Evolutionary conservation across 2,888 invertebrate genomes (phyloP).

Genomic region (Drosophila pegasa): DNA sequence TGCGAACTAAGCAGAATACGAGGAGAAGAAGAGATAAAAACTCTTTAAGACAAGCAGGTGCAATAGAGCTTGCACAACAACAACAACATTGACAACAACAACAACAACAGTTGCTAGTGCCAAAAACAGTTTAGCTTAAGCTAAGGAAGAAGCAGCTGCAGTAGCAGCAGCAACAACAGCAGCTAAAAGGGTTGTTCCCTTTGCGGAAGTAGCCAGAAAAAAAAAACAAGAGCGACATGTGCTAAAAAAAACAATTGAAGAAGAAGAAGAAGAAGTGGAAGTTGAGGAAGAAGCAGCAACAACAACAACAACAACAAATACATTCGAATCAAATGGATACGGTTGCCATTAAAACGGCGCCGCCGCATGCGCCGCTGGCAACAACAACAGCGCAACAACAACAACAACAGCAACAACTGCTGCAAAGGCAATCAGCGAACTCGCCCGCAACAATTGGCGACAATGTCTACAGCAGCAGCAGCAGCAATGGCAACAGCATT

Average conservation of each 20-base stretch:
- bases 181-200: slow-evolving; percentile 43
- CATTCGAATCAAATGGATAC: slow-evolving; percentile 75
- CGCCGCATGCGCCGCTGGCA: slow-evolving; percentile 82
- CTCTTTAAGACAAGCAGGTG: slow-evolving; percentile 47
- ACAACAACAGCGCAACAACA: slow-evolving; percentile 33
- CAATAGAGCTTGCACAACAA: slow-evolving; percentile 28
- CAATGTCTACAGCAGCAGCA: slow-evolving; percentile 43
- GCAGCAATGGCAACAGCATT: slow-evolving; percentile 58
- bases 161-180: slow-evolving; percentile 3
- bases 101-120: slow-evolving; percentile 23
- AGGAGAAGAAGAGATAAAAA: slow-evolving; percentile 2
- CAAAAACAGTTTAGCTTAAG: slow-evolving; percentile 13
- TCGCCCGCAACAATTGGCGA: slow-evolving; percentile 48
- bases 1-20: slow-evolving; percentile 17
- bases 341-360: slow-evolving; percentile 82
- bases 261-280: slow-evolving; percentile 1
- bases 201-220: slow-evolving; percentile 51
- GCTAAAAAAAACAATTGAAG: slow-evolving; percentile 24
- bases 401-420: slow-evolving; percentile 42
- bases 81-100: slow-evolving; percentile 17
- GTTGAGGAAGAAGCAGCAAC: slow-evolving; percentile 7
- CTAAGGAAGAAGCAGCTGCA: slow-evolving; percentile 8
- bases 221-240: slow-evolving; percentile 32
- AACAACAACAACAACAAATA: slow-evolving; percentile 7
- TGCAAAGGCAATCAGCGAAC: slow-evolving; percentile 49